These are phyloP conservation scores for Rhagium mordax DNA, from an alignment of 2,888 invertebrate genomes.

Conservation along the genomic window DNA sequence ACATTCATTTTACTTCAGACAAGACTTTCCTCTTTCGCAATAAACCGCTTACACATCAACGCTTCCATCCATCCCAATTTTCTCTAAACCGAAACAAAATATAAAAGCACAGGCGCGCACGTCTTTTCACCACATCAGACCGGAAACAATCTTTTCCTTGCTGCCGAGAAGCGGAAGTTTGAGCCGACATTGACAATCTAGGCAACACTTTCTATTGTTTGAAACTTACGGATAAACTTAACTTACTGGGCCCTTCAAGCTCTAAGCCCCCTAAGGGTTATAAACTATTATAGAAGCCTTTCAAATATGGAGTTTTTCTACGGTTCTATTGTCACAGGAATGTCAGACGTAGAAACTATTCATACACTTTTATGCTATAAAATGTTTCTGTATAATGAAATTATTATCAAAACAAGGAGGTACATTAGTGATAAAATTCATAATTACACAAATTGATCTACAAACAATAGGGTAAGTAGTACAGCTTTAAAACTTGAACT, in stretches of 20 bases:
- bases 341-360: background rate
- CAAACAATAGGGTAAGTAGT: no score
- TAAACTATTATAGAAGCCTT: background rate
- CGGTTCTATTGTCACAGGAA: background rate
- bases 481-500: no score
- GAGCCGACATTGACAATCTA: slow-evolving; percentile 44
- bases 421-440: no score
- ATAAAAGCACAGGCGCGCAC: slow-evolving; percentile 41
- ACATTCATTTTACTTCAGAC: slow-evolving; percentile 19
- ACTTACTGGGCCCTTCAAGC: slow-evolving; percentile 1
- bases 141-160: slow-evolving; percentile 45
- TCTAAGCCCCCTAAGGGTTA: background rate
- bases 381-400: no score
- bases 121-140: slow-evolving; percentile 36
- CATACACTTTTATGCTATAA: no score
- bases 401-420: no score
- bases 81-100: slow-evolving; percentile 39
- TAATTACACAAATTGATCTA: no score
- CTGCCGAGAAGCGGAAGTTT: slow-evolving; percentile 42
- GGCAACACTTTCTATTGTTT: slow-evolving; percentile 40
- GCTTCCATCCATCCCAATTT: slow-evolving; percentile 33
- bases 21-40: slow-evolving; percentile 22
- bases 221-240: slow-evolving; percentile 30
- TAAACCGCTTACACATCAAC: slow-evolving; percentile 32
- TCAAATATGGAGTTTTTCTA: background rate